phyloP scores from a whole-genome alignment of 2,888 invertebrate genomes.

The Lottia scabra region DNA sequence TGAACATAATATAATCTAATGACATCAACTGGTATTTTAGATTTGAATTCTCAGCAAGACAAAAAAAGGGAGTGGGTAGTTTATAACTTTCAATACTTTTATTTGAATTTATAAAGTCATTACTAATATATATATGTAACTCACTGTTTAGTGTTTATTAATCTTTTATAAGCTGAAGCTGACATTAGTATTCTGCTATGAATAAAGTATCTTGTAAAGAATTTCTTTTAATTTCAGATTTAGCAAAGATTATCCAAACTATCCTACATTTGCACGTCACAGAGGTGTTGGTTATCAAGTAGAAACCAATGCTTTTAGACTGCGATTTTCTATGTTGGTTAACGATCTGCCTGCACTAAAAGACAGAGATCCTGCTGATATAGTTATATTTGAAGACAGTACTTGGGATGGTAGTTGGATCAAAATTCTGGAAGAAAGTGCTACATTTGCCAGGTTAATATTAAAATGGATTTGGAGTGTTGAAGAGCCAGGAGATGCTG shows the following conservation, averaged over 20 bases:
- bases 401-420: neutral
- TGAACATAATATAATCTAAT: too few species aligned
- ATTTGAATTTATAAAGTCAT: too few species aligned
- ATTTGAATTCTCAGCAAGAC: too few species aligned
- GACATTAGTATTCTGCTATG: too few species aligned
- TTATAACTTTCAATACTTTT: too few species aligned
- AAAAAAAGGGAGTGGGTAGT: too few species aligned
- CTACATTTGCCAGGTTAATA: neutral
- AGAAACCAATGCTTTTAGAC: neutral
- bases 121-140: too few species aligned
- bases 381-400: neutral
- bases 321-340: neutral
- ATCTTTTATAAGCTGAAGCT: too few species aligned
- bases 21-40: too few species aligned
- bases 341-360: neutral
- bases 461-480: slow-evolving; percentile 1
- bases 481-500: neutral
- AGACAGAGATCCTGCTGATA: neutral
- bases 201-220: too few species aligned
- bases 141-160: too few species aligned
- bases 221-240: neutral
- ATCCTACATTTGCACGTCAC: neutral
- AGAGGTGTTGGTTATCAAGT: neutral
- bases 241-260: neutral
- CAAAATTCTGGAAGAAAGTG: neutral